A percentile compares a stretch with the other conserved stretches of the same genome.
Evolutionary conservation across 2,113 vertebrate species (phyloP).

Genomic region (Garra rufa): DNA sequence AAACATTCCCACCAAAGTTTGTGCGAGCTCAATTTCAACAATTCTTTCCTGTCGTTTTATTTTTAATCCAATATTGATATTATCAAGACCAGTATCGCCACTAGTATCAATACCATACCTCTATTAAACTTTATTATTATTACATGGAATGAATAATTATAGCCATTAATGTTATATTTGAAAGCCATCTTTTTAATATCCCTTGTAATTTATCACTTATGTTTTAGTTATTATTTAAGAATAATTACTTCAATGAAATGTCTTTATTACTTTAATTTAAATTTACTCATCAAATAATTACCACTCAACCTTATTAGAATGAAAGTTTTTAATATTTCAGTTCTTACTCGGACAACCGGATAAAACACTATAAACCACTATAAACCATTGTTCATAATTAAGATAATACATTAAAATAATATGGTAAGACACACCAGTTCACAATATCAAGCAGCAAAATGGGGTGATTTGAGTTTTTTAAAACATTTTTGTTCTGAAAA

Average conservation of each 20-base stretch:
- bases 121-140: too few relatives aligned
- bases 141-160: too few relatives aligned
- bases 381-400: too few relatives aligned
- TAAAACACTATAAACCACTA: too few relatives aligned
- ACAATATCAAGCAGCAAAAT: too few relatives aligned
- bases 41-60: background rate
- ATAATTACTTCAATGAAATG: background rate
- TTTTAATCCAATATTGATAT: background rate
- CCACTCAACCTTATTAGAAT: background rate
- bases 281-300: background rate
- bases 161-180: background rate
- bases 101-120: background rate
- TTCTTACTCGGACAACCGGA: background rate
- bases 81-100: background rate
- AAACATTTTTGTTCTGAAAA: too few relatives aligned
- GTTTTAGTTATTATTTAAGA: background rate
- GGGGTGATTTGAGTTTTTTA: too few relatives aligned
- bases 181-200: background rate
- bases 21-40: background rate
- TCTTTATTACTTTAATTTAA: background rate
- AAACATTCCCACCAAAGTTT: background rate
- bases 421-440: too few relatives aligned
- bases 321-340: background rate
- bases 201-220: background rate
- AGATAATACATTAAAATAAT: too few relatives aligned